Conservation (phyloP, 2,888 invertebrate genomes). For the Pachycephus smyrnensis region DNA sequence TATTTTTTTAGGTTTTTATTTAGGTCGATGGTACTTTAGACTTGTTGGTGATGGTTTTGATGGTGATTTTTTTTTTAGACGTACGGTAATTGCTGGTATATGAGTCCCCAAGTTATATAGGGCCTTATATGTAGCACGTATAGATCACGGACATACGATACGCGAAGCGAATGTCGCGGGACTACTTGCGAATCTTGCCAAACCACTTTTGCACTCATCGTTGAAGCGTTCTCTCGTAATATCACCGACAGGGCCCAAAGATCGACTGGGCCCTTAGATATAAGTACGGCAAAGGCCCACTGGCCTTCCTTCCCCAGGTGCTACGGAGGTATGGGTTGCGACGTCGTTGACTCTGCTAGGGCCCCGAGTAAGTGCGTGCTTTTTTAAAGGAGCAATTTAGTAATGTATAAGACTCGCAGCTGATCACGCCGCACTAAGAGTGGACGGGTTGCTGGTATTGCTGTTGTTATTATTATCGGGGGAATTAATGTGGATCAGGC, state of each 20-base stretch:
- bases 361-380: not conserved
- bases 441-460: constrained; percentile 19
- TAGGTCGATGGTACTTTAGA: not conserved
- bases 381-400: constrained; percentile 9
- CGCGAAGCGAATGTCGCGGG: not conserved
- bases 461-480: constrained; percentile 36
- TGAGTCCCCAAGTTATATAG: not conserved
- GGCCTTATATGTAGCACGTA: not conserved
- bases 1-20: not conserved
- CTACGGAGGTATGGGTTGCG: no score
- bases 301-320: not conserved
- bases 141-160: not conserved
- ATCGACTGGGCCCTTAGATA: not conserved
- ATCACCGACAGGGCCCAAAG: not conserved
- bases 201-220: not conserved
- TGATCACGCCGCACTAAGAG: constrained; percentile 2
- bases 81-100: not conserved
- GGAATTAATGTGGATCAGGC: constrained; percentile 36
- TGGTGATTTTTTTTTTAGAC: not conserved
- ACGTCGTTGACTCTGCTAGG: not conserved
- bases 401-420: constrained; percentile 1
- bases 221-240: not conserved
- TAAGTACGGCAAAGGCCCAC: not conserved
- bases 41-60: not conserved
- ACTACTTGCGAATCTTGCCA: not conserved